These are phyloP conservation scores for Stegana nigrithorax DNA, from an alignment of 2,888 invertebrate species.

Conservation along the genomic window DNA sequence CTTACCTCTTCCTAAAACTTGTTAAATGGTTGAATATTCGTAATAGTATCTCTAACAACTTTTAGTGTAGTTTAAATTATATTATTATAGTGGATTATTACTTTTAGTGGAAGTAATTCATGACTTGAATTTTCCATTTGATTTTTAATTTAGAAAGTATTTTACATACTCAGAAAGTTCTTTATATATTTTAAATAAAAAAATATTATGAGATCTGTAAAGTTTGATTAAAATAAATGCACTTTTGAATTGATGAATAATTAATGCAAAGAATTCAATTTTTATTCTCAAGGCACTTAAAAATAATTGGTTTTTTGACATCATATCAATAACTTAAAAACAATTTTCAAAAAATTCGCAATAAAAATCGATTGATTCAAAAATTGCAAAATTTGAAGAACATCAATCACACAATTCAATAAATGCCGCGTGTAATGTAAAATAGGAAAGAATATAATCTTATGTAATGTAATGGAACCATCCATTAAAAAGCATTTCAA, in stretches of 20 bases:
- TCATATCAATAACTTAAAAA: not conserved
- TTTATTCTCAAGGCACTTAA: not conserved
- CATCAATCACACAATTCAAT: not conserved
- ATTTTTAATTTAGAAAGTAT: too few relatives aligned
- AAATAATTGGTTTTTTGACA: not conserved
- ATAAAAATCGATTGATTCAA: not conserved
- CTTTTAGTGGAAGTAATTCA: too few relatives aligned
- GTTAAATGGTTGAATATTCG: too few relatives aligned
- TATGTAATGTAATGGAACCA: too few relatives aligned
- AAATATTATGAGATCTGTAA: too few relatives aligned
- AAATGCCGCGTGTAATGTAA: not conserved
- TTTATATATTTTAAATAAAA: not conserved
- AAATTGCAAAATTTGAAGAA: not conserved
- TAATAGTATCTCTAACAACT: too few relatives aligned
- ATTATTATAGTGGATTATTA: too few relatives aligned
- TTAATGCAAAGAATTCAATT: not conserved
- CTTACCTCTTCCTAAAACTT: too few relatives aligned
- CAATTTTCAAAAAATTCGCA: not conserved
- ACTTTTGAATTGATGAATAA: not conserved
- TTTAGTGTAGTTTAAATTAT: too few relatives aligned
- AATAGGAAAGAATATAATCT: too few relatives aligned
- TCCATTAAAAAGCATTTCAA: too few relatives aligned
- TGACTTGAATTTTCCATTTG: too few relatives aligned
- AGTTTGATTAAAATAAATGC: not conserved
- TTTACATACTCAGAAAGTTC: not conserved